Percentiles rank a stretch among this genome's conserved stretches.
Conservation (phyloP, 2,888 invertebrate species). For the Chirona hameri region DNA sequence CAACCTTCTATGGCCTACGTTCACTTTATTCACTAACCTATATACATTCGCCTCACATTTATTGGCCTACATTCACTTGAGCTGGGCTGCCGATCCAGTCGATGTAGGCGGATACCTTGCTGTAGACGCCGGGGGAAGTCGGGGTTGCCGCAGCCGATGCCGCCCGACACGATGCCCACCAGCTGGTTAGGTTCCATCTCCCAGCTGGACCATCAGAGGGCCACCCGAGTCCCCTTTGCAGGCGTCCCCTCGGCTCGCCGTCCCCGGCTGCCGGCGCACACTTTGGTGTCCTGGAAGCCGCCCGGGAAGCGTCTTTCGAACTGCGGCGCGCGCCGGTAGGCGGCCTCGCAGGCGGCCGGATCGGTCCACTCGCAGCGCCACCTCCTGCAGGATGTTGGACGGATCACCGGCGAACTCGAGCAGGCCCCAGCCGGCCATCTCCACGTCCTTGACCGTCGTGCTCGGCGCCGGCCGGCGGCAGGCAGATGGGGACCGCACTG, state of each 20-base stretch:
- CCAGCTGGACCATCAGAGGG: neutral
- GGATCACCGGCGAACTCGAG: neutral
- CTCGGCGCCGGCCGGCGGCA: neutral
- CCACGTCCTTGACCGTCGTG: neutral
- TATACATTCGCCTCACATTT: too few species aligned
- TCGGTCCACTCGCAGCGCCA: neutral
- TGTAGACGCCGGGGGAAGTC: too few species aligned
- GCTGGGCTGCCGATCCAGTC: too few species aligned
- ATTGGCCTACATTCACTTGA: too few species aligned
- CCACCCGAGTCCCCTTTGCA: neutral
- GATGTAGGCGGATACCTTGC: too few species aligned
- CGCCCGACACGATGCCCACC: slow-evolving; percentile 73
- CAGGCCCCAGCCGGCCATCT: neutral
- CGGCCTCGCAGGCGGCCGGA: neutral
- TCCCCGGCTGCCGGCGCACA: neutral
- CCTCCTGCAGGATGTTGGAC: neutral
- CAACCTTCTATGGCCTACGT: too few species aligned
- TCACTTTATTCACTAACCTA: too few species aligned
- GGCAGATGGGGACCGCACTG: neutral
- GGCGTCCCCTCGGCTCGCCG: neutral
- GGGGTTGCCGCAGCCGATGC: too few species aligned
- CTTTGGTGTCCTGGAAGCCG: neutral
- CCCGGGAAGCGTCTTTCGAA: neutral
- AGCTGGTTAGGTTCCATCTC: slow-evolving; percentile 44
- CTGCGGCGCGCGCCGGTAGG: neutral